A percentile compares a stretch with the other conserved stretches of the same genome.
Evolutionary conservation across 2,797 vertebrate genomes (phyloP).

Genomic region (Acrossocheilus wenchowensis): DNA sequence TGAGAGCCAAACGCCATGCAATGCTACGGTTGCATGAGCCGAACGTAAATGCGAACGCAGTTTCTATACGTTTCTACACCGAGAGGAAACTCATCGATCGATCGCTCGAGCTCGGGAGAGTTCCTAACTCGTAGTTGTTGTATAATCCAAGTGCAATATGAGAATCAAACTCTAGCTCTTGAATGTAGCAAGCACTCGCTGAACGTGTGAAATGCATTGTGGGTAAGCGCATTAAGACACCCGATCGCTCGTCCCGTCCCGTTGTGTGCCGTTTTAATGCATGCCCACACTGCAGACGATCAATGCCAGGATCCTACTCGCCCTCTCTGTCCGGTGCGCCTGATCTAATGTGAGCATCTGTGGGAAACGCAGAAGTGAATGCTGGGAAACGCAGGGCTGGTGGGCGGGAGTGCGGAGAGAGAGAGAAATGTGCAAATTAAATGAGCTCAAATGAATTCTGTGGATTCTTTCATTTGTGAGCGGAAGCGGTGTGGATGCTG

Average conservation of each 20-base stretch:
- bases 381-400: slow-evolving; percentile 4
- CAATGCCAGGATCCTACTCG: background rate
- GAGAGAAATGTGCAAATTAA: slow-evolving; percentile 14
- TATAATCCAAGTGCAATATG: slow-evolving; percentile 14
- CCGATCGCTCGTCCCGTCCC: background rate
- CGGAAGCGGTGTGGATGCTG: background rate
- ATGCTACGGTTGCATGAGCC: slow-evolving; percentile 51
- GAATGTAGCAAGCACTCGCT: slow-evolving; percentile 42
- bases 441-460: background rate
- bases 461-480: background rate
- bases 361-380: background rate
- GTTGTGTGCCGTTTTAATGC: slow-evolving; percentile 1
- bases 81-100: background rate
- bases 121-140: background rate
- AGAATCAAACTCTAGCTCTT: slow-evolving; percentile 1
- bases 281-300: slow-evolving; percentile 3
- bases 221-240: slow-evolving; percentile 16
- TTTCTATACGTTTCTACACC: slow-evolving; percentile 13
- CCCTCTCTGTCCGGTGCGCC: background rate
- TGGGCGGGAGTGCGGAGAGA: background rate
- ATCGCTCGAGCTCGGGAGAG: background rate
- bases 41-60: background rate
- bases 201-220: slow-evolving; percentile 36
- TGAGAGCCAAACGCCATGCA: background rate
- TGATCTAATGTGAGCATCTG: background rate